Evolutionary conservation across 2,797 vertebrate species (phyloP).

Genomic region (Garrulus glandarius): DNA sequence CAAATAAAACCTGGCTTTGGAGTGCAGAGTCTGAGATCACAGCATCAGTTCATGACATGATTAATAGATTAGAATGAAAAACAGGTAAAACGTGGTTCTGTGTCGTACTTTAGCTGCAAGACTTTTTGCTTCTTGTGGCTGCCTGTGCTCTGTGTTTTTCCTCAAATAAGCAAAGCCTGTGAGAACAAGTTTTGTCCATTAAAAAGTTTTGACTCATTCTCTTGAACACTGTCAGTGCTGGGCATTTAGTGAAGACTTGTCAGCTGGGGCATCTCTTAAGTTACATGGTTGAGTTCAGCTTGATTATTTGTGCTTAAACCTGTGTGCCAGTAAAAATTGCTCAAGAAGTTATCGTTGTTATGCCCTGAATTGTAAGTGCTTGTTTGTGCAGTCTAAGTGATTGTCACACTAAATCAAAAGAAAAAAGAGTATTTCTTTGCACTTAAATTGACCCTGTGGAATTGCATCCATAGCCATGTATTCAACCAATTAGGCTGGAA

Average conservation of each 20-base stretch:
- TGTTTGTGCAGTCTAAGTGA: not conserved
- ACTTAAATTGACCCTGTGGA: not conserved
- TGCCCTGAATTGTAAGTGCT: not conserved
- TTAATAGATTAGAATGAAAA: not conserved
- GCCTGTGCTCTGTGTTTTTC: not conserved
- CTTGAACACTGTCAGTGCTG: not conserved
- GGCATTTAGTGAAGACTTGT: not conserved
- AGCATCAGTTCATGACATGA: not conserved
- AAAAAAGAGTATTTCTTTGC: not conserved
- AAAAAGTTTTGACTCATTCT: not conserved
- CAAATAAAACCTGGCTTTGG: not conserved
- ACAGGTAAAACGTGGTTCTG: not conserved
- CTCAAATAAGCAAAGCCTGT: not conserved
- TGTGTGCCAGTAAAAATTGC: not conserved
- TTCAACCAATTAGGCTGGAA: not conserved
- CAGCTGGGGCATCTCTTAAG: not conserved
- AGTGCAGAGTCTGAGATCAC: not conserved
- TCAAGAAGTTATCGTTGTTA: not conserved
- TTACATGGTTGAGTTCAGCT: not conserved
- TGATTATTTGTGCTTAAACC: not conserved
- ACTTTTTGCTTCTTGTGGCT: not conserved
- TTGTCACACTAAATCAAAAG: not conserved
- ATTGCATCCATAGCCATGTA: accelerated
- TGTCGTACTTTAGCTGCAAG: not conserved
- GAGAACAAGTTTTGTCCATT: not conserved